Evolutionary conservation across 2,888 invertebrate genomes (phyloP).

Genomic region (Phytoseiulus persimilis): DNA sequence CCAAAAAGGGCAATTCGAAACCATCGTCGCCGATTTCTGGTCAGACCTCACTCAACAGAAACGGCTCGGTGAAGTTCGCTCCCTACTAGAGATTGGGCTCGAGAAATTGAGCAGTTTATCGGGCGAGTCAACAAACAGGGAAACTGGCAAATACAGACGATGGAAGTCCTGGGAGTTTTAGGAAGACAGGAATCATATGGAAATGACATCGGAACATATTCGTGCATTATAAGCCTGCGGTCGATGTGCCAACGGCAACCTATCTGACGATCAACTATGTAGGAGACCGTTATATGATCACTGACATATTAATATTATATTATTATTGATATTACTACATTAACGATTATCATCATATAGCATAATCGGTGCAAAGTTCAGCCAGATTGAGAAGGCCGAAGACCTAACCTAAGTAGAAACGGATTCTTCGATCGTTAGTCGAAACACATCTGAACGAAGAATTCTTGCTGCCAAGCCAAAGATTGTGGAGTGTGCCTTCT

Average conservation of each 20-base stretch:
- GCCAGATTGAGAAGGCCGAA: neutral
- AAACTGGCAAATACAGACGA: neutral
- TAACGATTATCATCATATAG: neutral
- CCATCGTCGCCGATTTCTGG: constrained; percentile 25
- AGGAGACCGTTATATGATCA: neutral
- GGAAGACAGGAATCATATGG: neutral
- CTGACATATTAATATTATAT: constrained; percentile 26
- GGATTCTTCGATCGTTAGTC: neutral
- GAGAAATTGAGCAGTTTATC: neutral
- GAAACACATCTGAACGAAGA: neutral
- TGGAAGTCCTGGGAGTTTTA: neutral
- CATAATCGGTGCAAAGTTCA: constrained; percentile 5
- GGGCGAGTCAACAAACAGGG: neutral
- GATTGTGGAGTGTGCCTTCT: neutral
- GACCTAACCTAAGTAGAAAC: neutral
- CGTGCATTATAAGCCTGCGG: neutral
- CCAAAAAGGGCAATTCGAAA: constrained; percentile 27
- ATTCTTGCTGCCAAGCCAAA: neutral
- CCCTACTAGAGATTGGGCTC: neutral
- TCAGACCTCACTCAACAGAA: constrained; percentile 6
- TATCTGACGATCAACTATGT: neutral
- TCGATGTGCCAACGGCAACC: neutral
- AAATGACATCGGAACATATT: neutral
- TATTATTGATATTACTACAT: constrained; percentile 28
- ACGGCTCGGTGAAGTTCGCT: constrained; percentile 34